A percentile compares a stretch with the other conserved stretches of the same genome.
Conservation (phyloP, 2,113 vertebrate species). For the Hippolais icterina region DNA sequence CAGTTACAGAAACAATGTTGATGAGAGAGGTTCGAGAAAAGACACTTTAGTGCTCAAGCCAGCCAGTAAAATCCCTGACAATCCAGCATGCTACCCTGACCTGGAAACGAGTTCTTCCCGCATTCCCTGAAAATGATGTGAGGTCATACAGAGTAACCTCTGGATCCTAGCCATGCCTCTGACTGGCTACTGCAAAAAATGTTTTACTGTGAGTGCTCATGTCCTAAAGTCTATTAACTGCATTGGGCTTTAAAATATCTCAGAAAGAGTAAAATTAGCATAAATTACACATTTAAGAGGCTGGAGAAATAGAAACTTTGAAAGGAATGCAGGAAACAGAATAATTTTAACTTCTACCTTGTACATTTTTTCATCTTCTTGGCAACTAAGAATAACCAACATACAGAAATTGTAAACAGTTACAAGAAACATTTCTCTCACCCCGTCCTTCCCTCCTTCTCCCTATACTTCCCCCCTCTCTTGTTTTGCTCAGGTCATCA, state of each 20-base stretch:
- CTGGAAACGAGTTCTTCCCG: fast-evolving
- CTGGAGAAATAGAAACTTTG: not conserved
- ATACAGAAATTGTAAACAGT: not conserved
- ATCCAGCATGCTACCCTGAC: fast-evolving
- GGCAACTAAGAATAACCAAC: not conserved
- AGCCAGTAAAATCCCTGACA: not conserved
- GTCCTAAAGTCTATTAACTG: not conserved
- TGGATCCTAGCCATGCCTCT: not conserved
- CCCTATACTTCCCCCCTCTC: not conserved
- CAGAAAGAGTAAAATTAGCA: not conserved
- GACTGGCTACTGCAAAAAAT: not conserved
- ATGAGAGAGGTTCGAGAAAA: not conserved
- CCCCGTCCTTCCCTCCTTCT: fast-evolving
- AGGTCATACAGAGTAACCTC: not conserved
- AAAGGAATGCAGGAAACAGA: not conserved
- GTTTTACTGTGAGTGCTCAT: not conserved
- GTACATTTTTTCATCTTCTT: not conserved
- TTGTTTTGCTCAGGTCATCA: not conserved
- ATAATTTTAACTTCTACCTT: not conserved
- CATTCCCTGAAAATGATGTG: not conserved
- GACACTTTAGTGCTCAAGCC: not conserved
- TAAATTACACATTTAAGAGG: not conserved
- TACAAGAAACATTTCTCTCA: not conserved
- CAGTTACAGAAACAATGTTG: no score
- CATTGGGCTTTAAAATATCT: not conserved